phyloP scores from a whole-genome alignment of 1,140 invertebrate genomes.

The Eciton burchellii region DNA sequence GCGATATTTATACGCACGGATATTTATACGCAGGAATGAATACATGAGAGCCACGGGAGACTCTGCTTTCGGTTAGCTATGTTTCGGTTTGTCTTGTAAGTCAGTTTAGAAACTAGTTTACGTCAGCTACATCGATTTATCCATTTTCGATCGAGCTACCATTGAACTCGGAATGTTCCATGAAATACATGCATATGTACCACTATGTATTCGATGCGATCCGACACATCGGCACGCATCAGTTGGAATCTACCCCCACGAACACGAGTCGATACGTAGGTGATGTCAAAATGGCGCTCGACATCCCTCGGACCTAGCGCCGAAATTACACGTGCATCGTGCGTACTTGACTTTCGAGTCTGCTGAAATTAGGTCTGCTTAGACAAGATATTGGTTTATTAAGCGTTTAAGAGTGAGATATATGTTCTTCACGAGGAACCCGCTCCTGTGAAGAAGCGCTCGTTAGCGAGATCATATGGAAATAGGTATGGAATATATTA shows the following conservation, averaged over 20 bases:
- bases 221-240: constrained; percentile 48
- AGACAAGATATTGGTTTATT: not conserved
- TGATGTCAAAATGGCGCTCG: constrained; percentile 43
- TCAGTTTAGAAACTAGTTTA: constrained; percentile 15
- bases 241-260: constrained; percentile 46
- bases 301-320: constrained; percentile 32
- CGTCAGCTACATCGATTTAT: constrained; percentile 45
- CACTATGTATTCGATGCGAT: constrained; percentile 25
- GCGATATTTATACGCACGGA: not conserved
- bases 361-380: not conserved
- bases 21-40: constrained; percentile 7
- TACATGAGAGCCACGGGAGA: constrained; percentile 4
- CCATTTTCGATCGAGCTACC: constrained; percentile 37
- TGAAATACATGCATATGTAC: constrained; percentile 10
- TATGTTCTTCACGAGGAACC: not conserved
- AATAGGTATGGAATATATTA: constrained; percentile 6
- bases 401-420: not conserved
- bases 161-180: constrained; percentile 39
- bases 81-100: not conserved
- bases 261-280: constrained; percentile 27
- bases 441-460: not conserved
- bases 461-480: not conserved
- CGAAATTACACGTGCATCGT: constrained; percentile 37
- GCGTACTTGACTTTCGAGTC: constrained; percentile 35
- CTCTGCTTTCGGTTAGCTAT: not conserved